Evolutionary conservation across 2,888 invertebrate species (phyloP), one percentile per base, ranked within the genome.

Genomic region (Diarsia brunnea): DNA sequence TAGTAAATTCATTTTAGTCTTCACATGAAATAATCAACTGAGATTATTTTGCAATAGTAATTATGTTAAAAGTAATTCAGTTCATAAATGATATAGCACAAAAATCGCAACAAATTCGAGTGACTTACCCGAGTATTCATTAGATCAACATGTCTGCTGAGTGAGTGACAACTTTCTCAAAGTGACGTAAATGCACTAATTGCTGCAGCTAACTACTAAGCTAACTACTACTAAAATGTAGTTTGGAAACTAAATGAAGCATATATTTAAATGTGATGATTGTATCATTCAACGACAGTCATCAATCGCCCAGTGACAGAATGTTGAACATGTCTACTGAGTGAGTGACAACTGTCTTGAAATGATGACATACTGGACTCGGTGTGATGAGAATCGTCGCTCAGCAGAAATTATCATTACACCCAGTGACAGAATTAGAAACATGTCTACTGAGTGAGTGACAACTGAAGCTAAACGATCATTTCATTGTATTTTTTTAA

Each of bases 381-480:
- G 0, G 7, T 14, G 24, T 38, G 38, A 38, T 38, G 38, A 8
- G 38, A 38, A 38, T 38, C 11, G 0, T 49, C 49, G 2, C 2
- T 75, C 77, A 79, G 71, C 66, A 43, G 51, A 27, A 88, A 89
- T 90, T 38, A 38, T 38, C 38, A 38, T 8, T 38, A 38, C 38
- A 38, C 38, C 38, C 38, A 38, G 8, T 38, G 90, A 90, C 88
- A 88, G 85, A 72, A 72, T 85, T 10, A 8, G 1, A 60, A 65
- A 88, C 88, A 78, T 88, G 86, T 87, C 89, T 79, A 38, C 38
- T 61, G n/a, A 53, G 82, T 55, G 65, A 73, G 51, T 86, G 83
- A 88, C 89, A 38, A 38, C 38, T 64, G 38, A n/a, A n/a, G n/a
- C n/a, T n/a, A n/a, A n/a, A n/a, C n/a, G n/a, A n/a, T n/a, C n/a